Evolutionary conservation across 2,888 invertebrate genomes (phyloP), one percentile per base, ranked within the genome.

Genomic region (Ophion slaviceki): DNA sequence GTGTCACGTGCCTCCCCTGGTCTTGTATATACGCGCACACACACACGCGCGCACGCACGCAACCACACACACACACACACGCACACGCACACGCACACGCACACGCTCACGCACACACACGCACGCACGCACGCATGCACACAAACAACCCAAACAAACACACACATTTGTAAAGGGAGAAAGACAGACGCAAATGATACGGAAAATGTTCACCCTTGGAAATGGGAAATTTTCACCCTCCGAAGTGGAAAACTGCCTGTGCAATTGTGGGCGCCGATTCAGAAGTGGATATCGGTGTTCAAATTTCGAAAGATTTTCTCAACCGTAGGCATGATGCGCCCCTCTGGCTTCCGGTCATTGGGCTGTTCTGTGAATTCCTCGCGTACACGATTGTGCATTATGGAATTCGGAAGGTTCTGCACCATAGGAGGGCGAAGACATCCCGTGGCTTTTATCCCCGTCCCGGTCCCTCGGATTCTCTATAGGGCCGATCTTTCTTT

Each of bases 201-300:
- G 74, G 53, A 61, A 72, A 57, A 82, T 72, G 68, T 81, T 82
- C 57, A 72, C 76, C 82, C 82, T 76, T 72, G 82, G 75, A 82
- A 86, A 80, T n/a, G 74, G 53, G 68, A 72, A 57, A 82, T 80
- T 80, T 80, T 82, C 62, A 71, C 79, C 85, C 79, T 75, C 71
- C 79, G 80, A 82, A 86, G 77, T 82, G 71, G 67, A 77, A 82
- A 68, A 80, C 71, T 62, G 64, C 20, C 40, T 28, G 64, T 68
- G 70, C 82, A 81, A 82, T 82, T 79, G 79, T 81, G 79, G 64
- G 74, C 62, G 64, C 32, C 24, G 77, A 68, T 80, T 80, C 68
- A 64, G 67, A 32, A 45, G 66, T 67, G 61, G 59, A 59, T 36
- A 71, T 64, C n/a, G 53, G 6, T 32, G 59, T 57, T 57, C 66